Conservation (phyloP, 2,888 invertebrate genomes). For the Drosophila picticornis region DNA sequence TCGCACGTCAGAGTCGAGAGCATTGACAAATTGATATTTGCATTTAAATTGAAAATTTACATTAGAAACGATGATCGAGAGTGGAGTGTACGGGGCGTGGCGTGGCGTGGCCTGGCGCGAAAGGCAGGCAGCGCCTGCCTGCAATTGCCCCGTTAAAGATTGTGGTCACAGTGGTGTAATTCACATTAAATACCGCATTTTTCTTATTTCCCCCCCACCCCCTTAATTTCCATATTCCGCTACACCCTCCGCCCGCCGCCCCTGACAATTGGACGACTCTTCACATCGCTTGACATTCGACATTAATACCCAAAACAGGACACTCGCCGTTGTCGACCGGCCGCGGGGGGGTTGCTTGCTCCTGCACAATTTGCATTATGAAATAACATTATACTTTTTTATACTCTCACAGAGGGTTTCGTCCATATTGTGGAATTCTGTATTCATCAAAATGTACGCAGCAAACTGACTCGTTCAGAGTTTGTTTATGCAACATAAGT, state of each 20-base stretch:
- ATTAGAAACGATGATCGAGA: constrained; percentile 80
- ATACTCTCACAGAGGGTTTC: background rate
- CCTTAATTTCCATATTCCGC: constrained; percentile 61
- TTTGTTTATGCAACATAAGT: background rate
- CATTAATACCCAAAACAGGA: constrained; percentile 71
- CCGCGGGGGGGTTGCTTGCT: background rate
- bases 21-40: constrained; percentile 86
- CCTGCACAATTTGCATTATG: constrained; percentile 77
- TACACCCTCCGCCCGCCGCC: background rate
- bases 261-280: constrained; percentile 65
- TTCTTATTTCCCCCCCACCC: constrained; percentile 65
- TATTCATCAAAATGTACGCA: background rate
- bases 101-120: background rate
- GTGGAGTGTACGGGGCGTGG: background rate
- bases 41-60: constrained; percentile 86
- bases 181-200: constrained; percentile 84
- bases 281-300: constrained; percentile 78
- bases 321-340: background rate
- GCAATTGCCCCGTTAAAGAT: constrained; percentile 11
- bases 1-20: constrained; percentile 44
- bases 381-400: constrained; percentile 68
- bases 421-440: background rate
- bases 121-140: background rate
- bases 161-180: constrained; percentile 85
- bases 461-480: background rate